Conservation (phyloP, 2,888 invertebrate genomes). For the Heteropelma amictum region DNA sequence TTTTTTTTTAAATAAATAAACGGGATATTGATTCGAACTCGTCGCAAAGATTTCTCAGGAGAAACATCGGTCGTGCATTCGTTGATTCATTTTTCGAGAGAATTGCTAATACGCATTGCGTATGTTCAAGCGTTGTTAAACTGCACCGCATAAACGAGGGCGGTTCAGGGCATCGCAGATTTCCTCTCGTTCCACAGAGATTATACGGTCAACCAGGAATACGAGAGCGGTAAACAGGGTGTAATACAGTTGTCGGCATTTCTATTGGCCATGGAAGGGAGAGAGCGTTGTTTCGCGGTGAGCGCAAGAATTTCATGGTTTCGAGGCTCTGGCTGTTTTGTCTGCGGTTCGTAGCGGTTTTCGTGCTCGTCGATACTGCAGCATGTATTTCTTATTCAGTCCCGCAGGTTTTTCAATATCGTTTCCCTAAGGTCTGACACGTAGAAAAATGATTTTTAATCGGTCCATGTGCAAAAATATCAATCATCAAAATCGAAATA, state of each 20-base stretch:
- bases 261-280: not conserved
- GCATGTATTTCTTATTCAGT: not conserved
- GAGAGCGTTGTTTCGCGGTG: constrained; percentile 22
- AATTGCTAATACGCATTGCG: constrained; percentile 34
- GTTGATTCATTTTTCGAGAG: constrained; percentile 2
- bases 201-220: constrained; percentile 50
- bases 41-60: not conserved
- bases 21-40: not conserved
- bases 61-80: not conserved
- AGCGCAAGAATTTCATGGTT: constrained; percentile 31
- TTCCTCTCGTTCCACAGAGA: constrained; percentile 53
- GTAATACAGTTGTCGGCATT: not conserved
- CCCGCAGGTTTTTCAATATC: not conserved
- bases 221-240: constrained; percentile 23
- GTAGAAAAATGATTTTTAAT: no score
- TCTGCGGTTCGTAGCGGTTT: not conserved
- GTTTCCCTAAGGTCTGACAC: no score
- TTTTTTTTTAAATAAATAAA: no score
- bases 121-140: not conserved
- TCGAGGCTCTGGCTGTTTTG: constrained; percentile 22
- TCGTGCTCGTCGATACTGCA: not conserved
- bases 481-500: no score
- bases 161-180: constrained; percentile 5
- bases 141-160: constrained; percentile 23
- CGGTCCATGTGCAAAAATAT: no score